Evolutionary conservation across 92 coral and sea anemone species (phyloP).

Genomic region (Blastomussa wellsi): DNA sequence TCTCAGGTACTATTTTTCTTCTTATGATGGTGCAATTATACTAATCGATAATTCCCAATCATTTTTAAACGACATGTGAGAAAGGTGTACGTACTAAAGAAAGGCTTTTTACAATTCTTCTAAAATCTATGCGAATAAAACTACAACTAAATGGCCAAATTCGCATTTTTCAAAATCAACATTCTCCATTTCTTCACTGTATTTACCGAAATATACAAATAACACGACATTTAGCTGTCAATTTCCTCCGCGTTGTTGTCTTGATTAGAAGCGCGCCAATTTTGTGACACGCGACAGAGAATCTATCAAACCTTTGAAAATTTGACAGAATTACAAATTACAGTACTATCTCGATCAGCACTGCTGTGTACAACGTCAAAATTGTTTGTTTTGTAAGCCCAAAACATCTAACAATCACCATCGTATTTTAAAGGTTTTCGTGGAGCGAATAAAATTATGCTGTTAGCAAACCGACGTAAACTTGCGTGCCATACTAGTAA

Average conservation of each 20-base stretch:
- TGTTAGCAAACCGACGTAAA: not conserved
- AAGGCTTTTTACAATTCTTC: not conserved
- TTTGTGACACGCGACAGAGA: not conserved
- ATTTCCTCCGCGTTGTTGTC: not conserved
- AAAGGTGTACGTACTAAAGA: not conserved
- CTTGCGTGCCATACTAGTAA: not conserved
- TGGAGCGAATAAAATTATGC: not conserved
- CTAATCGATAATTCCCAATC: not conserved
- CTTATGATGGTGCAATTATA: not conserved
- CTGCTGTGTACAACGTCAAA: not conserved
- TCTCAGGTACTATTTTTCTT: not conserved
- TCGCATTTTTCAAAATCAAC: not conserved
- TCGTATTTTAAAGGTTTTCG: not conserved
- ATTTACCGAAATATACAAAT: not conserved
- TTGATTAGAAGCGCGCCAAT: slow-evolving; percentile 3
- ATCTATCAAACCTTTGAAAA: not conserved
- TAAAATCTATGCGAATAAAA: not conserved
- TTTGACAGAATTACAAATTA: slow-evolving; percentile 15
- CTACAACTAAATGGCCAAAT: not conserved
- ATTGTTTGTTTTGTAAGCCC: slow-evolving; percentile 14
- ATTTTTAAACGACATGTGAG: not conserved
- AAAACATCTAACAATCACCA: slow-evolving; percentile 3
- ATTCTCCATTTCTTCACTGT: not conserved
- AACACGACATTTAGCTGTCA: not conserved
- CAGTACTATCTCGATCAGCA: not conserved